Conservation (phyloP, 2,797 vertebrate species). For the Myoxocephalus aenaeus region DNA sequence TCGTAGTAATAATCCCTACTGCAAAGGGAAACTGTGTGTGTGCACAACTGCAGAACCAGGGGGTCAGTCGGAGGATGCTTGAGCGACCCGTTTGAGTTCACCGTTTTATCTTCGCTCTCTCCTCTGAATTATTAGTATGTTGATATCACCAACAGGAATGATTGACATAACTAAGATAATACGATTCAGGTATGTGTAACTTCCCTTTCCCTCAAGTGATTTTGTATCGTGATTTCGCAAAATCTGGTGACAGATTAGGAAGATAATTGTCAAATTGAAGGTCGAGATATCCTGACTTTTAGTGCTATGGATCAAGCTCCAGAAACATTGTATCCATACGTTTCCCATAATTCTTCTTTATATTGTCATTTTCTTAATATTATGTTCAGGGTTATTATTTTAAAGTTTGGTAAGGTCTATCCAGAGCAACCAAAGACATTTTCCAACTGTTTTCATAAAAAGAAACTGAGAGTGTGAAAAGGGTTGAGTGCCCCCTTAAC, state of each 20-base stretch:
- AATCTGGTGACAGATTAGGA: neutral
- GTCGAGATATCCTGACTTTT: neutral
- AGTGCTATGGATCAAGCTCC: neutral
- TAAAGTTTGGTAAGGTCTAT: neutral
- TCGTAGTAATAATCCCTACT: neutral
- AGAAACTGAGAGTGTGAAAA: too few species aligned
- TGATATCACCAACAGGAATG: neutral
- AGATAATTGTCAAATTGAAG: neutral
- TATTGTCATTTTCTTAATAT: neutral
- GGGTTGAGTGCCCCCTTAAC: neutral
- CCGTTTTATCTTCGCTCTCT: neutral
- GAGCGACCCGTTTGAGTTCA: neutral
- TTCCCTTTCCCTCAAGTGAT: neutral
- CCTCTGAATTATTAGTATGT: neutral
- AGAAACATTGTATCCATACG: neutral
- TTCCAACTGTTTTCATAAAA: too few species aligned
- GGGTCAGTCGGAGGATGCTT: neutral
- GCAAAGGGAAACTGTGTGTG: neutral
- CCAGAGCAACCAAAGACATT: too few species aligned
- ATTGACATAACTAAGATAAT: neutral
- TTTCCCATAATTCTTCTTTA: slow-evolving; percentile 1
- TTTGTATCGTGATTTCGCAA: neutral
- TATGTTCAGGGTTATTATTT: neutral
- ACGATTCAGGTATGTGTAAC: neutral
- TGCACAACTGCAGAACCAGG: neutral